phyloP scores from a whole-genome alignment of 2,113 vertebrate species.

The Malurus melanocephalus region DNA sequence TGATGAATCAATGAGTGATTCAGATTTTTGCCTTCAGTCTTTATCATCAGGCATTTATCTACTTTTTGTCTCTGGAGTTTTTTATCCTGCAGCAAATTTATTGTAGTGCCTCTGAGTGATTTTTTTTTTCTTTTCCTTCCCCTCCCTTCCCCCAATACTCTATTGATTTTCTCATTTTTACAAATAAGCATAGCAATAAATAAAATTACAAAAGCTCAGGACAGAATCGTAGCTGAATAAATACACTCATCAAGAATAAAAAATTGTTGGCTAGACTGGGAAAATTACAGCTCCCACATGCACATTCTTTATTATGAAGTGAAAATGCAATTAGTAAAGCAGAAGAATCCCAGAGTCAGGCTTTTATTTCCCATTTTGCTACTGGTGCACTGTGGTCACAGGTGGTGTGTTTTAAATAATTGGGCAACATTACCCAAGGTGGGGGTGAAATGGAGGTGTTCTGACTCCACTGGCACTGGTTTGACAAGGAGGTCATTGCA shows the following conservation, averaged over 20 bases:
- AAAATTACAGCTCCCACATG: constrained; percentile 33
- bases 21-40: constrained; percentile 58
- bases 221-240: constrained; percentile 40
- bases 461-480: not conserved
- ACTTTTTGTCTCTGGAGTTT: constrained; percentile 57
- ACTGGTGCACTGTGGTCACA: not conserved
- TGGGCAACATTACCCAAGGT: not conserved
- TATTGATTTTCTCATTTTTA: constrained; percentile 63
- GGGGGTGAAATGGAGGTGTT: not conserved
- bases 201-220: constrained; percentile 46
- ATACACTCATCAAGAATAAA: constrained; percentile 49
- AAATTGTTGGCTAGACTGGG: not conserved
- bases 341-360: not conserved
- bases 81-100: constrained; percentile 36
- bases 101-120: not conserved
- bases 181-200: constrained; percentile 58
- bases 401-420: not conserved
- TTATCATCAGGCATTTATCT: constrained; percentile 56
- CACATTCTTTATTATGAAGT: constrained; percentile 17
- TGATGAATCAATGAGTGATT: constrained; percentile 50
- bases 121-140: not conserved
- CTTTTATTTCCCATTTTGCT: not conserved
- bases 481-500: not conserved
- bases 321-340: constrained; percentile 43
- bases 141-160: constrained; percentile 22